A percentile compares a stretch with the other conserved stretches of the same genome.
Conservation (phyloP, 2,797 vertebrate genomes). For the Acanthornis magna region DNA sequence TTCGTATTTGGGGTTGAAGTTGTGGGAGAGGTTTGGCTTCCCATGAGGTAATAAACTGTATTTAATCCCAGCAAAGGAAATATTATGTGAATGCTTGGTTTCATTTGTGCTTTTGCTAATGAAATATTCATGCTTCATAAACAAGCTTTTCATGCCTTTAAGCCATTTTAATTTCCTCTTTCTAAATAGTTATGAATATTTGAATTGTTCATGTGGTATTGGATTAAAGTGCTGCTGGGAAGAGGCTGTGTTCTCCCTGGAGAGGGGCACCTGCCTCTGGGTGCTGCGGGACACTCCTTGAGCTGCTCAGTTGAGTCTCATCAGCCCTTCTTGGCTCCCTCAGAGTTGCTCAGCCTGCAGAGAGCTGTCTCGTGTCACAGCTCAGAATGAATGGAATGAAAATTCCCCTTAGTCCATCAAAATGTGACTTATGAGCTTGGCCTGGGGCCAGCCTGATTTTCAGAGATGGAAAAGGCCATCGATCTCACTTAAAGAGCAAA, state of each 20-base stretch:
- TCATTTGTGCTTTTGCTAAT: background rate
- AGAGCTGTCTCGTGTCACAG: background rate
- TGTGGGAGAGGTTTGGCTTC: background rate
- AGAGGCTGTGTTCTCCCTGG: background rate
- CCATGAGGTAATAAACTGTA: background rate
- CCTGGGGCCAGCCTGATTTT: background rate
- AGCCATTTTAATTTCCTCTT: conserved; percentile 28
- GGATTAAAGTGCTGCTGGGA: background rate
- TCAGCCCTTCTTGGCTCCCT: background rate
- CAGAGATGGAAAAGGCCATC: background rate
- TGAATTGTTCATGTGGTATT: background rate
- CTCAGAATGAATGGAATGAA: conserved; percentile 56
- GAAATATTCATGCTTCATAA: conserved; percentile 26
- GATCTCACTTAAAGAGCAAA: background rate
- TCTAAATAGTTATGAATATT: background rate
- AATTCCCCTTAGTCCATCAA: background rate
- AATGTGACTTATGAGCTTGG: background rate
- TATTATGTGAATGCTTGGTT: background rate
- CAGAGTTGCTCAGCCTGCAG: background rate
- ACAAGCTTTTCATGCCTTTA: conserved; percentile 31
- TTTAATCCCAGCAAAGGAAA: background rate
- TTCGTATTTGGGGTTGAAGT: background rate
- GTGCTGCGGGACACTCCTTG: background rate
- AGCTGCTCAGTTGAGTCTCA: background rate
- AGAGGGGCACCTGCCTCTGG: background rate